Evolutionary conservation across 2,797 vertebrate species (phyloP).

Genomic region (Acipenser ruthenus): DNA sequence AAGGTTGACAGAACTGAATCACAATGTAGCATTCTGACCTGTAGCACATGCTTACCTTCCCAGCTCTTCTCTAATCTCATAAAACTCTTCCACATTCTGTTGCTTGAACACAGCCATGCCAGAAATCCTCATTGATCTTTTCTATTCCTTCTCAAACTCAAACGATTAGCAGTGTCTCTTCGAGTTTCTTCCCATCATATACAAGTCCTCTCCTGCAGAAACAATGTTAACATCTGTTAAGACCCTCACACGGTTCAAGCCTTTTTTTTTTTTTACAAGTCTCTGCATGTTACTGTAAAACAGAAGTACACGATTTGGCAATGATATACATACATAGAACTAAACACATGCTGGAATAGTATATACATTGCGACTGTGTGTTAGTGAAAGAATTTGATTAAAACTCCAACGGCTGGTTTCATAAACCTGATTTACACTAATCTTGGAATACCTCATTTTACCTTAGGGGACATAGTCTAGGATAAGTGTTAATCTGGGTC

Average conservation of each 20-base stretch:
- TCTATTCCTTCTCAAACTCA: slow-evolving; percentile 22
- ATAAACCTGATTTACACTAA: too few species aligned
- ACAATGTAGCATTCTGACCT: background rate
- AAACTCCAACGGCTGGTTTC: too few species aligned
- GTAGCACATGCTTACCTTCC: slow-evolving; percentile 72
- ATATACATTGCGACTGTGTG: too few species aligned
- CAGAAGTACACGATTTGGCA: slow-evolving; percentile 10
- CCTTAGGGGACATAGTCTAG: too few species aligned
- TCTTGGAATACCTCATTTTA: too few species aligned
- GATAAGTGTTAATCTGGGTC: too few species aligned
- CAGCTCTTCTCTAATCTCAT: slow-evolving; percentile 81
- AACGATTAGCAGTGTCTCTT: slow-evolving; percentile 12
- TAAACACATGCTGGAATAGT: too few species aligned
- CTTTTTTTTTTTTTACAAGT: slow-evolving; percentile 34
- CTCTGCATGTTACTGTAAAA: slow-evolving; percentile 36
- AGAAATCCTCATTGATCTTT: slow-evolving; percentile 71
- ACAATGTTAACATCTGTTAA: slow-evolving; percentile 6
- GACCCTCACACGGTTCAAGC: background rate
- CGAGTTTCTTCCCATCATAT: slow-evolving; percentile 15
- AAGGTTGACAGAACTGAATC: too few species aligned
- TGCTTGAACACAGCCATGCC: slow-evolving; percentile 91
- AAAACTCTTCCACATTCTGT: slow-evolving; percentile 86
- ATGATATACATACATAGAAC: slow-evolving; percentile 15
- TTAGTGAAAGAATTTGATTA: too few species aligned
- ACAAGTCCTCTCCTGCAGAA: slow-evolving; percentile 30